These are phyloP conservation scores for Rostratula benghalensis DNA, from an alignment of 2,113 vertebrate genomes.

Conservation along the genomic window DNA sequence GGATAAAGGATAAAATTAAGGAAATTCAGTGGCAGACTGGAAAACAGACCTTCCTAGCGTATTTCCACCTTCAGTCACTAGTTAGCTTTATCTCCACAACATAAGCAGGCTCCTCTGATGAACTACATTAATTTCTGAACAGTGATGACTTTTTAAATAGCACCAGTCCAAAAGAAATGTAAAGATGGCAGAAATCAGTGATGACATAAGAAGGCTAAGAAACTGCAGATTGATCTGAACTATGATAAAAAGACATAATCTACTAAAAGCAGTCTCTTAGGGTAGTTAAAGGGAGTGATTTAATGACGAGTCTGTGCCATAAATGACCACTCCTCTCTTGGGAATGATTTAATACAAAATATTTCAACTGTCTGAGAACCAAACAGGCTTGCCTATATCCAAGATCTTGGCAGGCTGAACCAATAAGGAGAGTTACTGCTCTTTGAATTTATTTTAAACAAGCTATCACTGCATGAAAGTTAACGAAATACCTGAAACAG, in stretches of 20 bases:
- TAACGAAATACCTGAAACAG: slow-evolving; percentile 89
- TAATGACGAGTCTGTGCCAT: not conserved
- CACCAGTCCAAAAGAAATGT: not conserved
- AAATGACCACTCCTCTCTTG: not conserved
- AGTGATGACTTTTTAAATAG: not conserved
- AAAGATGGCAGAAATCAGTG: not conserved
- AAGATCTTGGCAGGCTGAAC: not conserved
- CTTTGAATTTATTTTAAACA: not conserved
- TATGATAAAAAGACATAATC: not conserved
- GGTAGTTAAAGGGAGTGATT: not conserved
- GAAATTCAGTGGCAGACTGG: not conserved
- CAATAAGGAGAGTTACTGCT: not conserved
- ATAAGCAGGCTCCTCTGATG: not conserved
- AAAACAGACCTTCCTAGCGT: not conserved
- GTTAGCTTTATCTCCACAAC: not conserved
- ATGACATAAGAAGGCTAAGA: not conserved
- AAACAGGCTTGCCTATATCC: not conserved
- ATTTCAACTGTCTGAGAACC: not conserved
- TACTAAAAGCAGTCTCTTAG: not conserved
- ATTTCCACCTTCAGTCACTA: not conserved
- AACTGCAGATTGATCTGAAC: not conserved
- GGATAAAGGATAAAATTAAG: not conserved
- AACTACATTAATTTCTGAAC: not conserved
- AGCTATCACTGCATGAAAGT: not conserved
- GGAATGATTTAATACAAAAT: not conserved